Evolutionary conservation across 2,797 vertebrate genomes (phyloP).

Genomic region (Tragelaphus eurycerus): DNA sequence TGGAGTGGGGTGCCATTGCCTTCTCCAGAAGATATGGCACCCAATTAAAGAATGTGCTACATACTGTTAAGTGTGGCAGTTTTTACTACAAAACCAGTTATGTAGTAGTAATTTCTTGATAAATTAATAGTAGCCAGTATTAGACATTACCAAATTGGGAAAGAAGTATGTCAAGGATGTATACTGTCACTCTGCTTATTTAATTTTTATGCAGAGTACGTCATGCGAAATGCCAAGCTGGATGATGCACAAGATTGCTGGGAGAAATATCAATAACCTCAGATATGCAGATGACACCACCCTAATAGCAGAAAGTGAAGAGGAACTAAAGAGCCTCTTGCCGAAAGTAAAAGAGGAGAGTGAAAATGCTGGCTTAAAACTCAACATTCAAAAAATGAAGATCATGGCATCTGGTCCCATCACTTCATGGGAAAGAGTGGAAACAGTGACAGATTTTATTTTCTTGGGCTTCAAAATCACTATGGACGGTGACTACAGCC

Average conservation of each 20-base stretch:
- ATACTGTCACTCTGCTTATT: not conserved
- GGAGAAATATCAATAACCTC: not conserved
- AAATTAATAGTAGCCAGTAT: not conserved
- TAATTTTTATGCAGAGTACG: not conserved
- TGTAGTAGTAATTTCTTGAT: not conserved
- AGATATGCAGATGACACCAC: not conserved
- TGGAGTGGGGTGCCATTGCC: too few species aligned
- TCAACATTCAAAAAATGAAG: not conserved
- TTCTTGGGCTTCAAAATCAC: not conserved
- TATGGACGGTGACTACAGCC: not conserved
- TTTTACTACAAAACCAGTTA: not conserved
- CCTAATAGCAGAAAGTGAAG: not conserved
- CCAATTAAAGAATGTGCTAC: not conserved
- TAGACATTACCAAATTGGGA: not conserved
- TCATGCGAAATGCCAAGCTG: not conserved
- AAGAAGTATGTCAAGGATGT: not conserved
- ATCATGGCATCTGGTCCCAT: not conserved
- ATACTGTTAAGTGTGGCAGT: not conserved
- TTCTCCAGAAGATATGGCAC: not conserved
- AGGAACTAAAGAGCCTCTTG: not conserved
- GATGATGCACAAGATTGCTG: not conserved
- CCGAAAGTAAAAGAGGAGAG: not conserved
- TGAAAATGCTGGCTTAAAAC: not conserved
- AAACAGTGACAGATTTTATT: not conserved
- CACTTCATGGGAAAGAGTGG: not conserved